Evolutionary conservation across 2,113 vertebrate genomes (phyloP), one percentile per base, ranked within the genome.

Genomic region (Pampusana beccarii): DNA sequence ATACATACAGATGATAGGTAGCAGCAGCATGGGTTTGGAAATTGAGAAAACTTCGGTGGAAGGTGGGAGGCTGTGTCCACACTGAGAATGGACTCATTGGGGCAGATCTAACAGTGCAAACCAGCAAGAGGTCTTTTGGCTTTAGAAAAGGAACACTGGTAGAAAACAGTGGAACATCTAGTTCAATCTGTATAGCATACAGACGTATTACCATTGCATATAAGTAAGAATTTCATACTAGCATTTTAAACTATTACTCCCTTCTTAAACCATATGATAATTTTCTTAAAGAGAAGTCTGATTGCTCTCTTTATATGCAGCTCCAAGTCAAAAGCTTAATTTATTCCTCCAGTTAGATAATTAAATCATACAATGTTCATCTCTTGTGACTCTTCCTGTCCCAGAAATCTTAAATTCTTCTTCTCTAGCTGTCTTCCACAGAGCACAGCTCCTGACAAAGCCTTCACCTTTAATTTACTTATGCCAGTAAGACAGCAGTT

Each of bases 221-320:
- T 56, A 90, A 82, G 69, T 86, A 95, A 92, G 14, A 42, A 66
- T 90, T 93, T 78, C 79, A 86, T 86, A 44, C 60, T 81, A 58
- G 11, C 33, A 40, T 93, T 94, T 95, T 92, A 81, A 94, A 79
- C 54, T 79, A 40, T 51, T 88, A 46, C 16, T 91, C 67, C 61
- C 61, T 94, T 92, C 88, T 88, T 94, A 90, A 92, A 89, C 86
- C 16, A 0, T 91, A 92, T 92, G 91, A 75, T 94, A 70, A 93
- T 96, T 97, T 94, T 90, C 88, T 86, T 94, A 54, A 79, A 90
- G 88, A 92, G 80, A 81, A 67, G 73, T 73, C 79, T 92, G 94
- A 90, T 83, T 91, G 90, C 61, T 90, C 85, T 93, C 80, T 95
- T 78, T 78, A 60, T 94, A 84, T 83, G 91, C 94, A 89, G 83